Evolutionary conservation across 2,888 invertebrate genomes (phyloP).

Genomic region (Ornithoptera alexandrae): DNA sequence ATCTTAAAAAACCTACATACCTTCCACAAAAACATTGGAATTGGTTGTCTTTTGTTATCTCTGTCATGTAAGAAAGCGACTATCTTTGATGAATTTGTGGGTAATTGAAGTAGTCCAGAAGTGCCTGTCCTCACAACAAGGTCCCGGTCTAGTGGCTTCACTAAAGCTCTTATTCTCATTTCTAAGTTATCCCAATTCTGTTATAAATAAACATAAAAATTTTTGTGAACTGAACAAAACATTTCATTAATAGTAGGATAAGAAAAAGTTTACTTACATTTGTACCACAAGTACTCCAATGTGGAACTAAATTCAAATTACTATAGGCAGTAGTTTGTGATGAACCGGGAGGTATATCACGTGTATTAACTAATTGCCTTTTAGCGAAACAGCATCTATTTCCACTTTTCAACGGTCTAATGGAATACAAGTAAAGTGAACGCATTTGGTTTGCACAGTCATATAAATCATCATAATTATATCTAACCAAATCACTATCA

Average conservation of each 20-base stretch:
- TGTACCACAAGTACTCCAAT: conserved; percentile 54
- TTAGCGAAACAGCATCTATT: conserved; percentile 50
- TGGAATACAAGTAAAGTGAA: conserved; percentile 32
- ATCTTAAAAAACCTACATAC: conserved; percentile 35
- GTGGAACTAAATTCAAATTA: conserved; percentile 53
- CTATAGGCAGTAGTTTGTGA: conserved; percentile 46
- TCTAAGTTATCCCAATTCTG: conserved; percentile 59
- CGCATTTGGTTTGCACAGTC: conserved; percentile 42
- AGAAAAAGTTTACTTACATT: conserved; percentile 38
- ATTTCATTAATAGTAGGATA: background rate
- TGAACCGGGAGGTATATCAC: conserved; percentile 50
- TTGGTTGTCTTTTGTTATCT: conserved; percentile 32
- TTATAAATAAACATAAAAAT: conserved; percentile 26
- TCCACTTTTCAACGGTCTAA: conserved; percentile 33
- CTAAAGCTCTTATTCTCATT: conserved; percentile 43
- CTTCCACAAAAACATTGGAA: conserved; percentile 58
- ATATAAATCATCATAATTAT: conserved; percentile 42
- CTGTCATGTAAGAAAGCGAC: conserved; percentile 17
- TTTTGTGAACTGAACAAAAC: background rate
- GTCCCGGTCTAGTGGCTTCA: conserved; percentile 33
- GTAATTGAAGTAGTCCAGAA: conserved; percentile 31
- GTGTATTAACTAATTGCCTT: conserved; percentile 50
- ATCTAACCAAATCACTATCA: conserved; percentile 28
- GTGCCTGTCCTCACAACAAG: conserved; percentile 49
- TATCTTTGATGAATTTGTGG: conserved; percentile 11